Percentiles rank a stretch among this genome's conserved stretches.
Conservation (phyloP, 2,888 invertebrate genomes). For the Archips crataeganus region DNA sequence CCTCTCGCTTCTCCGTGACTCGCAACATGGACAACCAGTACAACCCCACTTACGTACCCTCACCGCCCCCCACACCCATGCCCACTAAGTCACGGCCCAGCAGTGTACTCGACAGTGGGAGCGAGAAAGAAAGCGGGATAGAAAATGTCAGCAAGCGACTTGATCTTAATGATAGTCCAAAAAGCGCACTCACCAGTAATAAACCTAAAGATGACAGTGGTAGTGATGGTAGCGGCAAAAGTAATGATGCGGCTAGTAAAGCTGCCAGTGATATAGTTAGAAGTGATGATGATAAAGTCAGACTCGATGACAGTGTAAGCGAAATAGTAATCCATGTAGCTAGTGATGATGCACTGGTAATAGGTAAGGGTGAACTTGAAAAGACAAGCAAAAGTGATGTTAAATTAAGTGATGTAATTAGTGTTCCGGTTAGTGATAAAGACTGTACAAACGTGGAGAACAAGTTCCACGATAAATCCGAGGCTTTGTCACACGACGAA, state of each 20-base stretch:
- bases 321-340: conserved; percentile 1
- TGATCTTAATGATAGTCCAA: background rate
- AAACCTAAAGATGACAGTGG: background rate
- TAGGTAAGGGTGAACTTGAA: conserved; percentile 30
- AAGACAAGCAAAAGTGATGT: conserved; percentile 42
- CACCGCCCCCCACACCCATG: conserved; percentile 52
- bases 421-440: conserved; percentile 43
- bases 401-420: conserved; percentile 47
- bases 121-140: background rate
- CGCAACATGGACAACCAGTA: conserved; percentile 76
- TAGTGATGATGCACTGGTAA: background rate
- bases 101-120: background rate
- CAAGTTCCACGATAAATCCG: conserved; percentile 54
- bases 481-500: conserved; percentile 62
- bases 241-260: conserved; percentile 7
- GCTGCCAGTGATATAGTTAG: background rate
- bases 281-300: conserved; percentile 1
- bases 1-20: conserved; percentile 77
- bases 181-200: background rate
- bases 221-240: background rate
- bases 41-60: conserved; percentile 57
- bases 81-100: conserved; percentile 31
- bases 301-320: background rate
- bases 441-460: conserved; percentile 47
- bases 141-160: background rate